phyloP scores from a whole-genome alignment of 2,797 vertebrate species.

The Channallabes apus region DNA sequence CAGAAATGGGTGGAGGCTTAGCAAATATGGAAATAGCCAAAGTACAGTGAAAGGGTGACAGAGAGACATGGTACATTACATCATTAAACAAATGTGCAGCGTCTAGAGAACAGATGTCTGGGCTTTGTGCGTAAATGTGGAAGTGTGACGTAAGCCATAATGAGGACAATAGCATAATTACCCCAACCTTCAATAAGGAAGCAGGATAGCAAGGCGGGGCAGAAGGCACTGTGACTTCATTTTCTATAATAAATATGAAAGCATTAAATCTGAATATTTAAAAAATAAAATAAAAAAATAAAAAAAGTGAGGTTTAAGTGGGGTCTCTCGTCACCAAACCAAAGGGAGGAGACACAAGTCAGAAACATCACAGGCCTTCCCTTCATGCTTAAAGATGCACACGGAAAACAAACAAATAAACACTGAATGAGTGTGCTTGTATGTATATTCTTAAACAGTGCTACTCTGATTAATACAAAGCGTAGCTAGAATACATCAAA shows the following conservation, averaged over 20 bases:
- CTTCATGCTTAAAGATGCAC: not conserved
- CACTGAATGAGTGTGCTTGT: not conserved
- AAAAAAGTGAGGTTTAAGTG: conserved; percentile 15
- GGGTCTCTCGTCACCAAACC: not conserved
- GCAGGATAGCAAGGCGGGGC: not conserved
- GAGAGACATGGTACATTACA: conserved; percentile 62
- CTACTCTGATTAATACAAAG: conserved; percentile 14
- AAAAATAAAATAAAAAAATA: no score
- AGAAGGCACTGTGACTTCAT: conserved; percentile 16
- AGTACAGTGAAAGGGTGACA: conserved; percentile 10
- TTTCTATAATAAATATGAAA: conserved; percentile 64
- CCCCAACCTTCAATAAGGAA: conserved; percentile 42
- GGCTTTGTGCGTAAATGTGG: conserved; percentile 67
- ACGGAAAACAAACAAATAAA: not conserved
- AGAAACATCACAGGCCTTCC: not conserved
- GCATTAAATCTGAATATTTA: conserved; percentile 63
- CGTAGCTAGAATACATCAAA: not conserved
- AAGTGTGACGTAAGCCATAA: conserved; percentile 66
- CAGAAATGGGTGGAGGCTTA: conserved; percentile 24
- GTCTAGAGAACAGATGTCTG: conserved; percentile 70
- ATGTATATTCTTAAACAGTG: not conserved
- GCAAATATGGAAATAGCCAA: conserved; percentile 22
- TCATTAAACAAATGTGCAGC: conserved; percentile 67
- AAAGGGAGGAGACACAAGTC: not conserved
- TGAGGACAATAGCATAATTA: conserved; percentile 70